phyloP scores from a whole-genome alignment of 2,888 invertebrate species.

The Eupithecia dodoneata region DNA sequence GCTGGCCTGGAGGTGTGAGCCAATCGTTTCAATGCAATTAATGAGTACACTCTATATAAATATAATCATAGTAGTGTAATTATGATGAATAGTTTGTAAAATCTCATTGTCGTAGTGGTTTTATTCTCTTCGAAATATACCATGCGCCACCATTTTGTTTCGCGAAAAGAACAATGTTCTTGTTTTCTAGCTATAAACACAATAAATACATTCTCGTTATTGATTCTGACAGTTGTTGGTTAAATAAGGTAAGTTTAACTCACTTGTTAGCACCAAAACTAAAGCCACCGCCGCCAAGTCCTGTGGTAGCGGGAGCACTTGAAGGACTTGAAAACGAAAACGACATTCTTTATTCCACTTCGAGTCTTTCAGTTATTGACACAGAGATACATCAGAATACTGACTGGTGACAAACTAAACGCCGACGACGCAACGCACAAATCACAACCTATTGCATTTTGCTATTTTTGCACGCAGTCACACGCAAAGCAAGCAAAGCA shows the following conservation, averaged over 20 bases:
- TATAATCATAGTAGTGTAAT: too few species aligned
- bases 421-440: background rate
- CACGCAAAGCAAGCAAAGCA: too few species aligned
- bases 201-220: background rate
- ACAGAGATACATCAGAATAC: background rate
- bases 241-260: constrained; percentile 44
- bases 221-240: background rate
- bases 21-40: constrained; percentile 12
- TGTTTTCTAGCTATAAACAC: background rate
- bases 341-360: constrained; percentile 58
- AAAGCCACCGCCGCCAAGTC: constrained; percentile 68
- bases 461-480: too few species aligned
- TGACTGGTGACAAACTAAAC: background rate
- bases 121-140: too few species aligned
- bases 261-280: constrained; percentile 80
- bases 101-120: too few species aligned
- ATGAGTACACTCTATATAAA: background rate
- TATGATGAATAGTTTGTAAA: too few species aligned
- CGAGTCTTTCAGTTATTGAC: background rate
- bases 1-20: constrained; percentile 62
- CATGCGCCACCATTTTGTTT: background rate
- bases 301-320: constrained; percentile 77
- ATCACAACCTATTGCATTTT: background rate
- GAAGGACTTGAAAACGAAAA: constrained; percentile 78
- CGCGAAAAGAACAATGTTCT: constrained; percentile 37